Base-by-base conservation (phyloP, 2,888 invertebrate genomes). In the Synanthedon vespiformis region DNA sequence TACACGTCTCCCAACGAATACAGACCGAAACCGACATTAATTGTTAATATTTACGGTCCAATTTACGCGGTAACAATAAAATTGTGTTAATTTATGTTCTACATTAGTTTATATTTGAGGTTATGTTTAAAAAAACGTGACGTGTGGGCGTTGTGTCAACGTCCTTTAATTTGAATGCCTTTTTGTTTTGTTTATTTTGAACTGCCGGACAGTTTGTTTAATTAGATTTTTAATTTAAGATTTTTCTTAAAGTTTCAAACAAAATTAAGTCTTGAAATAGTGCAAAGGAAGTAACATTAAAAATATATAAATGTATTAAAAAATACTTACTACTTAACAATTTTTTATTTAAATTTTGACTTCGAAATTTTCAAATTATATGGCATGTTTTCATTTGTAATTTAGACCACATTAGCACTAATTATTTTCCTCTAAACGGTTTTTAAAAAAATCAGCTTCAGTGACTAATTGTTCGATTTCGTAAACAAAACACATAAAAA, bases 111-210 rank as follows among this genome's bases (percentile, higher is more conserved):
- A 13, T 12, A 2, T 8, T 44, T 44, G 12, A 44, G 13, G 44
- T 44, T 44, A 14, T n/a, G 3, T 13, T 44, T 44, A 16, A 16
- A 22, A 48, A 13, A 48, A 16, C n/a, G 22, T 16, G 48, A 51
- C 55, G 53, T 53, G 56, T 58, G 64, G 67, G 57, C 62, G 58
- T 60, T 62, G 62, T 61, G 59, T 57, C 64, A 61, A 61, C 58
- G 53, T 51, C 55, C 62, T 52, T 68, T 22, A 34, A 34, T 34
- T 34, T 34, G 34, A 34, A 34, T 48, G 18, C 68, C 70, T 71
- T 71, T 59, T 70, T 68, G 64, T 58, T 67, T 69, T 65, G 14
- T 67, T 64, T 62, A 65, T 72, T 74, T 71, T 69, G 64, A 69
- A 70, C 65, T 16, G 6, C 6, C 10, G n/a, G 8, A 34, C 34